These are phyloP conservation scores for Emydura subglobosa DNA, from an alignment of 2,113 vertebrate genomes.

Conservation along the genomic window DNA sequence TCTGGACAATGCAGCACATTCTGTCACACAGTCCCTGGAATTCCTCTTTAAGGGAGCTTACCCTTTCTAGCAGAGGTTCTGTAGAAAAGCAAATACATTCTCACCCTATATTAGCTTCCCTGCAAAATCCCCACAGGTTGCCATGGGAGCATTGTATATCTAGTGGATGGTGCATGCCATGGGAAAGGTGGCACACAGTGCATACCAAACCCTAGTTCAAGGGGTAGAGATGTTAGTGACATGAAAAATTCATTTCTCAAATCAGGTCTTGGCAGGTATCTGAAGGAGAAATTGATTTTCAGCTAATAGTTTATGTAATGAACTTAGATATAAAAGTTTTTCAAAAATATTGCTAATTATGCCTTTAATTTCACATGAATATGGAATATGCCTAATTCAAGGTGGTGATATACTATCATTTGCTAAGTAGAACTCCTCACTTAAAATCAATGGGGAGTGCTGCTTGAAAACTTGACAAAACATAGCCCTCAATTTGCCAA, in stretches of 20 bases:
- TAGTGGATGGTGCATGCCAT: not conserved
- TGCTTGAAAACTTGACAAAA: not conserved
- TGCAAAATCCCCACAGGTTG: not conserved
- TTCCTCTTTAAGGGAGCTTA: not conserved
- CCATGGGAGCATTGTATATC: not conserved
- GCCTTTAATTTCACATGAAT: not conserved
- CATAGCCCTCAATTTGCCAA: not conserved
- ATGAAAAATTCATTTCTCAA: not conserved
- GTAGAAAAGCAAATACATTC: not conserved
- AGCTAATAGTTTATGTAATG: not conserved
- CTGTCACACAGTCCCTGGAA: not conserved
- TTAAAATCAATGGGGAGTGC: rapidly evolving
- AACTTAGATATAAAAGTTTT: not conserved
- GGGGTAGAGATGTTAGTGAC: not conserved
- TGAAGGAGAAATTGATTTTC: not conserved
- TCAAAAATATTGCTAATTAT: not conserved
- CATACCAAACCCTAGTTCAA: not conserved
- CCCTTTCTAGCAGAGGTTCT: not conserved
- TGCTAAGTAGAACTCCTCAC: not conserved
- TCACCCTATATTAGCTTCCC: not conserved
- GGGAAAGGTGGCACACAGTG: not conserved
- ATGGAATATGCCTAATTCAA: not conserved
- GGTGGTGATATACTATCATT: not conserved
- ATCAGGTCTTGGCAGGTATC: not conserved
- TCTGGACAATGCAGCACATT: too few relatives aligned